Evolutionary conservation across 2,888 invertebrate genomes (phyloP), one percentile per base, ranked within the genome.

Genomic region (Gasteruption jaculator): DNA sequence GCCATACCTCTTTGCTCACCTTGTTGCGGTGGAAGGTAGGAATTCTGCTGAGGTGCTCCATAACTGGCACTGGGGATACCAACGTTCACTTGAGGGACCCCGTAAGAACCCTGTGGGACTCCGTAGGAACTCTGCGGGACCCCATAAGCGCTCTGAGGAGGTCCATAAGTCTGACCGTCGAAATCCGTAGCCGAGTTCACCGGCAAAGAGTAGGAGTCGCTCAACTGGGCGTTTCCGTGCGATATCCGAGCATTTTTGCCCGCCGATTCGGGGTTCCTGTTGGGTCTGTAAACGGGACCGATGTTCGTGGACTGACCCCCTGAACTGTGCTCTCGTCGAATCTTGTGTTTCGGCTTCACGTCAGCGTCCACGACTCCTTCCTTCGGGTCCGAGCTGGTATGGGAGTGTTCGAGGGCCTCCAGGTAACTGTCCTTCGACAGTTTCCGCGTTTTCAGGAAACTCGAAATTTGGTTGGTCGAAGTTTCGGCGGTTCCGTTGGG

Each of bases 371-470:
- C 46, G 10, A 61, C 19, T 0, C 50, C 58, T 22, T 62, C 58
- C 3, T 54, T 51, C 3, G 52, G 48, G 36, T 61, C 61, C 69
- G 76, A 52, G 70, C 76, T 68, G 65, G 74, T 58, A 64, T 73
- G 61, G 58, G 81, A 80, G 53, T 80, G 77, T 5, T 77, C 76
- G 53, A 82, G 77, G 2, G 83, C 83, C 27, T 82, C 79, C 51
- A 84, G 65, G 56, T 83, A 84, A 3, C 81, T 80, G 62, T 84
- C 83, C 16, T 45, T 55, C 6, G 30, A 30, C 5, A 7, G 14
- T 26, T 33, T 33, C 20, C 14, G 8, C 25, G 21, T 5, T 10
- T 16, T 24, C 20, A 38, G 29, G 8, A 34, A 18, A 25, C 18
- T 11, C 10, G 12, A 31, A 12, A 20, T 5, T 7, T 30, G 11